Conservation (phyloP, 2,113 vertebrate genomes). For the Gymnogyps californianus region DNA sequence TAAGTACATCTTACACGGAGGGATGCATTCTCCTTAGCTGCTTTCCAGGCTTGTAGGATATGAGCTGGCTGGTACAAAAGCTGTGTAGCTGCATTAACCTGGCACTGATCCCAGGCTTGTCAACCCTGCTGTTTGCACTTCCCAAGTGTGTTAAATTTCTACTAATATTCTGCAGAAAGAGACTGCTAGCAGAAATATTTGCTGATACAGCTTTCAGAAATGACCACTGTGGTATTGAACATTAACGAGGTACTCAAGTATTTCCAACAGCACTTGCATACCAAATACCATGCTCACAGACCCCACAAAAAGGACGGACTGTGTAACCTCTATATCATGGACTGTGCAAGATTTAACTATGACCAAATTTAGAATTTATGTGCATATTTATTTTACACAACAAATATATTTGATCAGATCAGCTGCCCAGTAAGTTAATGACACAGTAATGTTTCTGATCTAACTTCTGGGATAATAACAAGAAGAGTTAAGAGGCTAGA, state of each 20-base stretch:
- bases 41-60: background rate
- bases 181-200: background rate
- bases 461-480: background rate
- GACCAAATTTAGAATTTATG: background rate
- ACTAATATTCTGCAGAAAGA: constrained; percentile 8
- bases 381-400: background rate
- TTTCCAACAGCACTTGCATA: background rate
- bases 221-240: background rate
- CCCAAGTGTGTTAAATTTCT: constrained; percentile 25
- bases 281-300: background rate
- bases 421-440: background rate
- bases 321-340: background rate
- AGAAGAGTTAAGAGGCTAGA: background rate
- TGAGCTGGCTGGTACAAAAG: background rate
- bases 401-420: background rate
- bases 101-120: background rate
- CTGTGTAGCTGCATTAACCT: background rate
- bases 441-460: background rate
- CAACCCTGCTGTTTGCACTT: constrained; percentile 6
- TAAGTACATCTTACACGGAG: background rate
- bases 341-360: background rate
- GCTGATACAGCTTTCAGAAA: constrained; percentile 27
- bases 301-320: background rate
- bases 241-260: background rate
- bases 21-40: background rate